Percentiles rank a stretch among this genome's conserved stretches.
Conservation (phyloP, 1,140 invertebrate species). For the Thaumatotibia leucotreta region DNA sequence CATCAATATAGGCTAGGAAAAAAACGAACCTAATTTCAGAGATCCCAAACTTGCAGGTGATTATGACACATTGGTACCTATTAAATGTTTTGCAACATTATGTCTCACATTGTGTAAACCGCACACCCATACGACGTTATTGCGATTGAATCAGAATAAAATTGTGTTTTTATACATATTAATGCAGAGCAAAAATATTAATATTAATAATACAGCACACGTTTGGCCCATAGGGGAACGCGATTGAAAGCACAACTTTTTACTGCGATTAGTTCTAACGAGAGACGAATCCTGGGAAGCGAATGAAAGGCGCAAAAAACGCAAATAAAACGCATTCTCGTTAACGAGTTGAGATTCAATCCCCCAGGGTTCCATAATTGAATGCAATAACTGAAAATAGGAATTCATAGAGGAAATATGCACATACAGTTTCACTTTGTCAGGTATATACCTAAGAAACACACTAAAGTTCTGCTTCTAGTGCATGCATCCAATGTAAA, state of each 20-base stretch:
- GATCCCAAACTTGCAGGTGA: too few species aligned
- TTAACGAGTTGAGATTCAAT: background rate
- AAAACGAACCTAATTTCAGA: too few species aligned
- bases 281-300: background rate
- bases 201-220: background rate
- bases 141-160: too few species aligned
- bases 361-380: background rate
- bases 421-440: background rate
- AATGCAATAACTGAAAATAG: background rate
- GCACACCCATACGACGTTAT: too few species aligned
- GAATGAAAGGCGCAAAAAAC: background rate
- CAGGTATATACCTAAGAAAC: too few species aligned
- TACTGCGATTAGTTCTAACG: background rate
- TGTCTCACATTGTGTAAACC: too few species aligned
- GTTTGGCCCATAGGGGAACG: background rate
- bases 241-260: background rate
- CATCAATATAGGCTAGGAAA: too few species aligned
- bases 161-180: too few species aligned
- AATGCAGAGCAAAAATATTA: background rate
- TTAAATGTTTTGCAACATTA: too few species aligned
- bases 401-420: background rate
- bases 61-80: too few species aligned
- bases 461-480: too few species aligned
- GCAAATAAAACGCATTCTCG: background rate
- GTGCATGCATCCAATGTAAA: too few species aligned